Evolutionary conservation across 2,888 invertebrate genomes (phyloP).

Genomic region (Platerodrilus igneus): DNA sequence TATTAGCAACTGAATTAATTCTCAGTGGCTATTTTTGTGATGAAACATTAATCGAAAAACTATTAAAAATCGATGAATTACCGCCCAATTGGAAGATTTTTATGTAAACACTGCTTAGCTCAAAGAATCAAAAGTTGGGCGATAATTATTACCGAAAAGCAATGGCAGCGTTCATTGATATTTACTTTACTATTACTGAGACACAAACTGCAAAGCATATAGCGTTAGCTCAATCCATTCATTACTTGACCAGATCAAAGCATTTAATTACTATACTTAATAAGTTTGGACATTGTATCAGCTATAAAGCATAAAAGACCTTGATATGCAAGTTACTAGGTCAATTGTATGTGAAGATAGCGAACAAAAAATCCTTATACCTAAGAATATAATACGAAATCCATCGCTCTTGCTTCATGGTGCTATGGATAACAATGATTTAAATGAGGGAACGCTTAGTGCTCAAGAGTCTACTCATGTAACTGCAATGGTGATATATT

Average conservation of each 20-base stretch:
- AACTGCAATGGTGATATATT: too few relatives aligned
- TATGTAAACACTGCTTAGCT: constrained; percentile 22
- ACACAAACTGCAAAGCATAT: constrained; percentile 21
- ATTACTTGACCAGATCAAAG: constrained; percentile 19
- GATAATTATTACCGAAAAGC: constrained; percentile 23
- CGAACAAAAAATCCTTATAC: too few relatives aligned
- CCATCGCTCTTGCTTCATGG: too few relatives aligned
- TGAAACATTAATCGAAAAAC: constrained; percentile 25
- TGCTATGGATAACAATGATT: too few relatives aligned
- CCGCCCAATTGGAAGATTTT: constrained; percentile 24
- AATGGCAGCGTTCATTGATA: too few relatives aligned
- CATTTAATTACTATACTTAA: constrained; percentile 15
- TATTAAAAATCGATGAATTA: constrained; percentile 15
- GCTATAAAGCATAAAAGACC: constrained; percentile 14
- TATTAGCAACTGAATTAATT: constrained; percentile 21
- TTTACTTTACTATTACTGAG: constrained; percentile 19
- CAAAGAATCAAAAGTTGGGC: too few relatives aligned
- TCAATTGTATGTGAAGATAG: constrained; percentile 6
- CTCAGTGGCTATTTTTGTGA: constrained; percentile 20
- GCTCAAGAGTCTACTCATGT: too few relatives aligned
- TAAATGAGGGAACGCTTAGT: too few relatives aligned
- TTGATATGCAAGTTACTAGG: constrained; percentile 13
- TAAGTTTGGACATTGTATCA: constrained; percentile 17
- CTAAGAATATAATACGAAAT: too few relatives aligned
- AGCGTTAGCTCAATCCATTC: constrained; percentile 19